Percentiles rank a stretch among this genome's conserved stretches.
Evolutionary conservation across 35 echinoderm and acorn worm species (phyloP).

Genomic region (Eucidaris tribuloides): DNA sequence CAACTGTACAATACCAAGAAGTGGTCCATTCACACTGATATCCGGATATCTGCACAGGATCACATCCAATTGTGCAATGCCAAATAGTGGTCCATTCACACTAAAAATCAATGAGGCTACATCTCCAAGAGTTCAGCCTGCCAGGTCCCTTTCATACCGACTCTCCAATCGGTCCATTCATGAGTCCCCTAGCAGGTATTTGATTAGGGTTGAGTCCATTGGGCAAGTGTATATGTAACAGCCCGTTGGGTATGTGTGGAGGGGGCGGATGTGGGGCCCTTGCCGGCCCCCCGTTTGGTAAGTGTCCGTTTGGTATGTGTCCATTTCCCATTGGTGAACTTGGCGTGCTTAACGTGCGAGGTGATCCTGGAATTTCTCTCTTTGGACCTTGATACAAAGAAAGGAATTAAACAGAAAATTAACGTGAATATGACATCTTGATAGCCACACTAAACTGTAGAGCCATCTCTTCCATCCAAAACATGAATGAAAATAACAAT

Average conservation of each 20-base stretch:
- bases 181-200: slow-evolving; percentile 9
- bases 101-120: background rate
- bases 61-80: no score
- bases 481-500: no score
- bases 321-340: slow-evolving; percentile 44
- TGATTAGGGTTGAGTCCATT: slow-evolving; percentile 2
- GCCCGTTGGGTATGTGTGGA: background rate
- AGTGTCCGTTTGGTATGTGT: slow-evolving; percentile 45
- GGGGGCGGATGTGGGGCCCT: background rate
- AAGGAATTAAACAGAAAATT: no score
- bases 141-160: slow-evolving; percentile 7
- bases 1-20: no score
- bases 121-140: background rate
- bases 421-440: no score
- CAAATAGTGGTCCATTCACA: no score
- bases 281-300: background rate
- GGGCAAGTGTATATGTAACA: background rate
- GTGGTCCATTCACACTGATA: no score
- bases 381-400: no score
- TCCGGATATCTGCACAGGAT: no score
- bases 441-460: no score
- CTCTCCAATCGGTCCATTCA: slow-evolving; percentile 12
- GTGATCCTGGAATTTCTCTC: slow-evolving; percentile 35
- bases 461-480: no score
- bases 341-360: slow-evolving; percentile 39